Evolutionary conservation across 2,888 invertebrate species (phyloP), one percentile per base, ranked within the genome.

Genomic region (Seira ritae): DNA sequence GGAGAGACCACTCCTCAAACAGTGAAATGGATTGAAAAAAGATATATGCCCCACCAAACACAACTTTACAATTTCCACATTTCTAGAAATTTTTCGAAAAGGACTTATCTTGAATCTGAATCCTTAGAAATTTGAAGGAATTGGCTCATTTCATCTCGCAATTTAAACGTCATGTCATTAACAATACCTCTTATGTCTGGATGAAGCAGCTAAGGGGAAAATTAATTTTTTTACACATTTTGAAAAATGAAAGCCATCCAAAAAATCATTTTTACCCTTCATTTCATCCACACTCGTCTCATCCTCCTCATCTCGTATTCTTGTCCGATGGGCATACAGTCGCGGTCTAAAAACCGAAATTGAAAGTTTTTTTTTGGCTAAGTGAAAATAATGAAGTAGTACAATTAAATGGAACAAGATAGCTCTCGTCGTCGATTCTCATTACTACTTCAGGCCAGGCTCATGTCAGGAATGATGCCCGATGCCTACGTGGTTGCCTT

Each of bases 1-100:
- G 67, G 24, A 67, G 22, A 20, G 42, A 71, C 82, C 82, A 82
- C 82, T 82, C 82, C 82, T 82, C 72, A 68, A 77, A 82, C 3
- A 68, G 46, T 37, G 50, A 69, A 71, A 50, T 50, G 42, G 19
- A 46, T 23, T 71, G 60, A 50, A 50, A 50, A 69, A 62, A 73
- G 55, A 76, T 76, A 60, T 24, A 79, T 79, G 72, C n/a, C n/a
- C n/a, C n/a, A n/a, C n/a, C n/a, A n/a, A n/a, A n/a, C n/a, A n/a
- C n/a, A n/a, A 20, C n/a, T 22, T 62, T 3, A 19, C 62, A 62
- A 62, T 19, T 62, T 62, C 62, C 62, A 62, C 22, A 20, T 62
- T 62, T 62, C 62, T 62, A 62, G 62, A 19, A 62, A 62, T 62
- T 62, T 62, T 62, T 62, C 20, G 20, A 50, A 50, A 50, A 50